Conservation (phyloP, 2,113 vertebrate species). For the Carettochelys insculpta region DNA sequence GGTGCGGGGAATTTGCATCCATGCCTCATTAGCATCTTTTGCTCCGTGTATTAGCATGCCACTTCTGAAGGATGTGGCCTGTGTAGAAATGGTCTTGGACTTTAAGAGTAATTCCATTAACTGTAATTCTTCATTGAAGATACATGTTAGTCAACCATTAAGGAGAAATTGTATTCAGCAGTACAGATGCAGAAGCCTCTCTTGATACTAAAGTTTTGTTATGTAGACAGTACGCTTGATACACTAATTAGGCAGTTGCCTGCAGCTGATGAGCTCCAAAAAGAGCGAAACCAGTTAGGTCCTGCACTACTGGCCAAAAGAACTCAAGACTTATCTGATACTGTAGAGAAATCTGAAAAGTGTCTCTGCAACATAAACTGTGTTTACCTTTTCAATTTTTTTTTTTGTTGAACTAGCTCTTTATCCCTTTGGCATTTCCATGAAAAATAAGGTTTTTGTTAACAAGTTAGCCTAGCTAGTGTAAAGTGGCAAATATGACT, state of each 20-base stretch:
- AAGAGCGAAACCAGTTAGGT: slow-evolving; percentile 82
- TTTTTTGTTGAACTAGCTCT: neutral
- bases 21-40: too few species aligned
- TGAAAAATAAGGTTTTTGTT: too few species aligned
- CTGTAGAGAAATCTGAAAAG: neutral
- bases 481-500: neutral
- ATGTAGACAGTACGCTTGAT: neutral
- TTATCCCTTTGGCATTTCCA: neutral
- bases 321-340: neutral
- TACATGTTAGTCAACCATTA: neutral
- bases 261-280: slow-evolving; percentile 85
- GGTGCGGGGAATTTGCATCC: too few species aligned
- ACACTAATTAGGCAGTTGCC: slow-evolving; percentile 71
- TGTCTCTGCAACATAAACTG: neutral
- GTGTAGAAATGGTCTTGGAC: too few species aligned
- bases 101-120: neutral
- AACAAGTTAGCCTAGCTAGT: neutral
- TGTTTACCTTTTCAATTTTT: neutral
- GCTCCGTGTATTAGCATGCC: too few species aligned
- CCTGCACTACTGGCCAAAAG: slow-evolving; percentile 79
- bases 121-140: neutral
- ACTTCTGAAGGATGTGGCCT: too few species aligned
- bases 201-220: neutral
- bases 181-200: neutral
- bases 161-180: neutral